Conservation (phyloP, 2,113 vertebrate species). For the Oophaga pumilio region DNA sequence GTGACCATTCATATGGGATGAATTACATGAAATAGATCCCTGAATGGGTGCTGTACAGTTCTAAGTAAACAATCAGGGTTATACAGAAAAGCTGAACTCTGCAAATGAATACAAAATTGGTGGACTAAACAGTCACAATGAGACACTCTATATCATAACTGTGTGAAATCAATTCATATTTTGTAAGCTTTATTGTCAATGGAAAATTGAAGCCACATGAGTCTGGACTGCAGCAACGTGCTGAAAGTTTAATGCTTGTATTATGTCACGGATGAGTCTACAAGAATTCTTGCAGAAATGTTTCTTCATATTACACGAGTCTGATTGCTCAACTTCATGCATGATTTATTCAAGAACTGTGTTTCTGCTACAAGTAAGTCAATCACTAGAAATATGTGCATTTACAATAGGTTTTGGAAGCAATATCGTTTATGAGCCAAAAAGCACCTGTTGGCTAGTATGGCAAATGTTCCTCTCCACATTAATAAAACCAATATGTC, state of each 20-base stretch:
- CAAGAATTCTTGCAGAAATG: background rate
- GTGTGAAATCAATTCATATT: constrained; percentile 10
- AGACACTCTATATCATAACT: constrained; percentile 39
- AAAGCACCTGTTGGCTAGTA: constrained; percentile 7
- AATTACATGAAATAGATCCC: constrained; percentile 18
- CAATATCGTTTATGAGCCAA: background rate
- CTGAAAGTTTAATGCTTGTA: constrained; percentile 16
- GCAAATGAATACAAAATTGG: background rate
- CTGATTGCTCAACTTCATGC: background rate
- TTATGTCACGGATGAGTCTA: constrained; percentile 18
- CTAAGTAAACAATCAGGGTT: background rate
- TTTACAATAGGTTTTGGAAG: background rate
- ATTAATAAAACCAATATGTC: constrained; percentile 6
- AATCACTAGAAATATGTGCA: background rate
- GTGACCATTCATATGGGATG: constrained; percentile 22
- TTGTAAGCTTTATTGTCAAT: background rate
- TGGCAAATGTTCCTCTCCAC: background rate
- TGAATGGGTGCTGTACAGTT: background rate
- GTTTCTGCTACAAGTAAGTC: background rate
- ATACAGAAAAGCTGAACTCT: background rate
- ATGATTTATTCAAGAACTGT: background rate
- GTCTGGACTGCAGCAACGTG: constrained; percentile 14
- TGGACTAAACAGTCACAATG: background rate
- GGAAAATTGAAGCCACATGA: constrained; percentile 45
- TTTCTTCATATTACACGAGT: background rate